phyloP scores from a whole-genome alignment of 2,888 invertebrate genomes.

The Rhimphoctona megacephalus region DNA sequence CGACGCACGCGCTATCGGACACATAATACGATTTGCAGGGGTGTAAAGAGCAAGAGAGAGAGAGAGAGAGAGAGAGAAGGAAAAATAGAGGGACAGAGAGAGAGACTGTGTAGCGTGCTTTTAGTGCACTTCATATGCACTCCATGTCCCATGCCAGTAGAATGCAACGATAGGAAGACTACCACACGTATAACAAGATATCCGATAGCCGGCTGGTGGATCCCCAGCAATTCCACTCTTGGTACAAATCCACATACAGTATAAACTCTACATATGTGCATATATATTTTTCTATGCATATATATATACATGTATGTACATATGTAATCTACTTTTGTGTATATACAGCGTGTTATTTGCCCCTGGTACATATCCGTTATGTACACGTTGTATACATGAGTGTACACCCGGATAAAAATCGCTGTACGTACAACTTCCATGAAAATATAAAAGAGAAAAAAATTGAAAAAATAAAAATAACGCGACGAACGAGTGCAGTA shows the following conservation, averaged over 20 bases:
- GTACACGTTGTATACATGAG: conserved; percentile 26
- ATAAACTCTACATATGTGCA: conserved; percentile 30
- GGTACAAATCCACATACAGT: conserved; percentile 59
- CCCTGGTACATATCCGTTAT: conserved; percentile 54
- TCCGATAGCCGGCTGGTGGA: conserved; percentile 78
- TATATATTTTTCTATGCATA: not conserved
- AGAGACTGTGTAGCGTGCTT: conserved; percentile 73
- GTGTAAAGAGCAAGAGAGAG: conserved; percentile 36
- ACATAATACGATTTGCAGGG: conserved; percentile 45
- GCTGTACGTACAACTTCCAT: conserved; percentile 64
- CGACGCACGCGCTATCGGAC: conserved; percentile 60
- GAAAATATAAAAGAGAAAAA: conserved; percentile 41
- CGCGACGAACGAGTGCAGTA: conserved; percentile 22
- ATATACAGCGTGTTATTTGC: conserved; percentile 63
- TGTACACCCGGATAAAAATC: conserved; percentile 53
- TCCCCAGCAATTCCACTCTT: conserved; percentile 73
- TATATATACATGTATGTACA: conserved; percentile 4
- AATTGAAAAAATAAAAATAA: conserved; percentile 29
- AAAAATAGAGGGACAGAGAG: conserved; percentile 12
- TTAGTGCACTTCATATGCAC: conserved; percentile 84
- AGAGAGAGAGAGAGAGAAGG: conserved; percentile 39
- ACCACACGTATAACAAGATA: conserved; percentile 80
- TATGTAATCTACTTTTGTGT: conserved; percentile 53
- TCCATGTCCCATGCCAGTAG: conserved; percentile 79
- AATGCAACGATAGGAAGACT: conserved; percentile 74